Evolutionary conservation across 2,888 invertebrate genomes (phyloP).

Genomic region (Drepanosiphum platanoidis): DNA sequence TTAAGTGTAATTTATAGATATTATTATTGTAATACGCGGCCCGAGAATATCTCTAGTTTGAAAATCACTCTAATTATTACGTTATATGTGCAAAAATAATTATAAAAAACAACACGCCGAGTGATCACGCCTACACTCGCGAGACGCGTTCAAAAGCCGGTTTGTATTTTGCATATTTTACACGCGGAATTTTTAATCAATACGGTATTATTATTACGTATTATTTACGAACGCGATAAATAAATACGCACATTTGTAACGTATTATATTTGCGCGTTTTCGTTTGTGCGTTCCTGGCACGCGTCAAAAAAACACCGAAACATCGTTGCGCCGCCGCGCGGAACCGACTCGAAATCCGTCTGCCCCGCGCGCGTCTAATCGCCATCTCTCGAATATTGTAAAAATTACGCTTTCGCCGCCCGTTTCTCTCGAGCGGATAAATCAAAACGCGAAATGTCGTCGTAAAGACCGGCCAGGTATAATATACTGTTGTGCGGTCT

Average conservation of each 20-base stretch:
- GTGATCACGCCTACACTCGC: slow-evolving; percentile 20
- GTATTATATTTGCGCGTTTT: neutral
- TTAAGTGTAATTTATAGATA: neutral
- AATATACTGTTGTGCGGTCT: too few relatives aligned
- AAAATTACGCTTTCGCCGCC: too few relatives aligned
- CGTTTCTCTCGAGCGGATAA: too few relatives aligned
- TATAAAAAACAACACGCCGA: neutral
- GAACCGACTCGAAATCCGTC: too few relatives aligned
- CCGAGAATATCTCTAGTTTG: neutral
- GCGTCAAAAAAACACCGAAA: neutral
- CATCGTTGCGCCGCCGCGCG: too few relatives aligned
- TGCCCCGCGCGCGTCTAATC: too few relatives aligned
- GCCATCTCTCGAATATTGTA: too few relatives aligned
- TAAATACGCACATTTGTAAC: too few relatives aligned
- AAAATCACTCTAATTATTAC: slow-evolving; percentile 1
- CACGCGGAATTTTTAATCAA: slow-evolving; percentile 35
- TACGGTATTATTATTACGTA: neutral
- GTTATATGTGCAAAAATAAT: slow-evolving; percentile 19
- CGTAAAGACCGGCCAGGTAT: too few relatives aligned
- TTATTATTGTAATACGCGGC: too few relatives aligned
- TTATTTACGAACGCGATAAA: neutral
- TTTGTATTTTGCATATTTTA: slow-evolving; percentile 1
- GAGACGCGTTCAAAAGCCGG: slow-evolving; percentile 32
- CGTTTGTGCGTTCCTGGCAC: neutral
- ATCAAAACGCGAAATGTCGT: too few relatives aligned